Evolutionary conservation across 1,140 invertebrate species (phyloP).

Genomic region (Trachymyrmex septentrionalis): DNA sequence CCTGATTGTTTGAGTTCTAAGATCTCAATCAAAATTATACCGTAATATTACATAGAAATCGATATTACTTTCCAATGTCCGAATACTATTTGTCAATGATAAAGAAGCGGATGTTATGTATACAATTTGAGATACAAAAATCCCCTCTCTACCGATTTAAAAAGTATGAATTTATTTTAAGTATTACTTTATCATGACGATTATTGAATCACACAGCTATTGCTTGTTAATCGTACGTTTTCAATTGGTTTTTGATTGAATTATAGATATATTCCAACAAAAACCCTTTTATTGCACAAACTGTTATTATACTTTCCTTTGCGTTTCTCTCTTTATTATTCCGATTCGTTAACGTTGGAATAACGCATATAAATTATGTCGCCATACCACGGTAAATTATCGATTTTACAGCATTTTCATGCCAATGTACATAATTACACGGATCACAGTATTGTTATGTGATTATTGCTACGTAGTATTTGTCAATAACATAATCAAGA

Average conservation of each 20-base stretch:
- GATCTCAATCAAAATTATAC: background rate
- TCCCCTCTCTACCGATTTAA: background rate
- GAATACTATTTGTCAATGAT: background rate
- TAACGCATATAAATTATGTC: slow-evolving; percentile 57
- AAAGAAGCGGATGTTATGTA: background rate
- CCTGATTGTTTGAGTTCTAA: background rate
- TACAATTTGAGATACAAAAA: slow-evolving; percentile 4
- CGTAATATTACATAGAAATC: background rate
- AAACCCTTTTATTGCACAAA: slow-evolving; percentile 40
- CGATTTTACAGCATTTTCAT: slow-evolving; percentile 59
- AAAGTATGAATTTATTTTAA: background rate
- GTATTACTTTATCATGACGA: slow-evolving; percentile 37
- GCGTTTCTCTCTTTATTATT: slow-evolving; percentile 61
- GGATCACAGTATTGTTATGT: slow-evolving; percentile 52
- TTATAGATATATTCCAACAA: slow-evolving; percentile 38
- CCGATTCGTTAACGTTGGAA: slow-evolving; percentile 43
- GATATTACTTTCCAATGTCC: background rate
- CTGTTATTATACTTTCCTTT: slow-evolving; percentile 53
- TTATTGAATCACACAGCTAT: slow-evolving; percentile 50
- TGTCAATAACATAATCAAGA: slow-evolving; percentile 39
- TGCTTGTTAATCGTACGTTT: slow-evolving; percentile 51
- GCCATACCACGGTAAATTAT: slow-evolving; percentile 57
- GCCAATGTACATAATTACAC: slow-evolving; percentile 52
- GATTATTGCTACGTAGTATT: slow-evolving; percentile 30
- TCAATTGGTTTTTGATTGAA: slow-evolving; percentile 58